A percentile compares a stretch with the other conserved stretches of the same genome.
phyloP scores from a whole-genome alignment of 2,888 invertebrate species.

The Norana najaformis region DNA sequence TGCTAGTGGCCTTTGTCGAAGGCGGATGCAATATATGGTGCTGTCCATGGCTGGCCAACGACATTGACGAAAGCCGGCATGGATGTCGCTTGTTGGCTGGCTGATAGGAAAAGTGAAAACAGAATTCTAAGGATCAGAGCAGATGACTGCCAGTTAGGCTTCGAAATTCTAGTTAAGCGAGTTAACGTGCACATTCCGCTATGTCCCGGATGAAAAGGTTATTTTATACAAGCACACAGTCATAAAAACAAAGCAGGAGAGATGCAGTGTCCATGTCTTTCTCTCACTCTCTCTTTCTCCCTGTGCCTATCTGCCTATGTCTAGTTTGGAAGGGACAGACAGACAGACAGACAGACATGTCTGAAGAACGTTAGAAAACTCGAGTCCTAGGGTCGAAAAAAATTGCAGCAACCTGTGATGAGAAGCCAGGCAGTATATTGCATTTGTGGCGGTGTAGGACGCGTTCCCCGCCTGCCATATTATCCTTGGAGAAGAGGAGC shows the following conservation, averaged over 20 bases:
- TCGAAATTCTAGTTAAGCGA: background rate
- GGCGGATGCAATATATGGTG: background rate
- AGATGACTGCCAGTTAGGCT: background rate
- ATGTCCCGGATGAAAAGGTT: background rate
- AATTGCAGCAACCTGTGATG: too few relatives aligned
- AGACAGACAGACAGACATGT: background rate
- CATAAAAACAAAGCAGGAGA: background rate
- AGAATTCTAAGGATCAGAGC: background rate
- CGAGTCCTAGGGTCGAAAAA: too few relatives aligned
- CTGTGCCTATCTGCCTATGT: too few relatives aligned
- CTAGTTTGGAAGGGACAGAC: too few relatives aligned
- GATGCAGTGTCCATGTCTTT: background rate
- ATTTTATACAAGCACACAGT: background rate
- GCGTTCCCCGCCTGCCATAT: too few relatives aligned
- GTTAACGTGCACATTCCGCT: background rate
- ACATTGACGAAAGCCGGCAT: background rate
- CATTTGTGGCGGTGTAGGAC: too few relatives aligned
- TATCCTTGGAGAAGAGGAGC: too few relatives aligned
- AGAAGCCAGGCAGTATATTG: too few relatives aligned
- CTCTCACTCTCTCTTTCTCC: too few relatives aligned
- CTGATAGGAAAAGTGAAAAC: background rate
- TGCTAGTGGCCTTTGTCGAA: background rate
- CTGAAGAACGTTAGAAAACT: too few relatives aligned
- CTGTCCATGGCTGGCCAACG: background rate
- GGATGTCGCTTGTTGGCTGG: background rate